Percentiles rank a stretch among this genome's conserved stretches.
Conservation (phyloP, 2,797 vertebrate species). For the Botia kubotai region DNA sequence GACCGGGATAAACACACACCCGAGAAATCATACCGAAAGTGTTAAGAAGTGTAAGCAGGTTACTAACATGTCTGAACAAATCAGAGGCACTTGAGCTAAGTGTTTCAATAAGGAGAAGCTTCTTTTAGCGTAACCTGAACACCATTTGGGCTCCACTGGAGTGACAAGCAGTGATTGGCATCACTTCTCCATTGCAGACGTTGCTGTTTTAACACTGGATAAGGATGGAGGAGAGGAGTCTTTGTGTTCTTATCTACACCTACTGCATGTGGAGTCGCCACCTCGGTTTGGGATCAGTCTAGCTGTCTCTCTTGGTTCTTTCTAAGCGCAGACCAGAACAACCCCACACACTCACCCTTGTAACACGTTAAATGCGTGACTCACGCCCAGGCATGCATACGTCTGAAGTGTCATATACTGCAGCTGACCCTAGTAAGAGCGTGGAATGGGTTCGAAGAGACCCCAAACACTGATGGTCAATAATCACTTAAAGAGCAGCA, state of each 20-base stretch:
- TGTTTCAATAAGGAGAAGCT: conserved; percentile 54
- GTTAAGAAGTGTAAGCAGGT: conserved; percentile 57
- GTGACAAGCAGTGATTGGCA: conserved; percentile 67
- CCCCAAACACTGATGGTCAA: conserved; percentile 15
- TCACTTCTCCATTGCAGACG: conserved; percentile 50
- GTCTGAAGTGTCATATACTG: conserved; percentile 12
- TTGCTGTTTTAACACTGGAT: conserved; percentile 46
- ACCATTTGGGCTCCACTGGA: conserved; percentile 59
- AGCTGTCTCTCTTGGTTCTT: conserved; percentile 56
- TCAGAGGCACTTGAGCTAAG: conserved; percentile 63
- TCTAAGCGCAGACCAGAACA: conserved; percentile 55
- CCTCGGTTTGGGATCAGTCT: conserved; percentile 62
- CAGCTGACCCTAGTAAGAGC: conserved; percentile 5
- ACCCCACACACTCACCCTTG: conserved; percentile 35
- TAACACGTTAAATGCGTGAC: conserved; percentile 34
- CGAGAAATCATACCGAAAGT: conserved; percentile 24
- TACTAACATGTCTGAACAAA: conserved; percentile 69
- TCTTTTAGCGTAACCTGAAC: conserved; percentile 70
- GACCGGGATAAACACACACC: conserved; percentile 24
- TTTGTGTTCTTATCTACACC: conserved; percentile 63
- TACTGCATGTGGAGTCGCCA: conserved; percentile 59
- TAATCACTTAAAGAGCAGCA: conserved; percentile 21
- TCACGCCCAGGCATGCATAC: conserved; percentile 41
- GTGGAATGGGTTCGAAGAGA: conserved; percentile 32
- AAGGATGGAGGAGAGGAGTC: conserved; percentile 57